Evolutionary conservation across 2,888 invertebrate species (phyloP).

Genomic region (Smittia sp.): DNA sequence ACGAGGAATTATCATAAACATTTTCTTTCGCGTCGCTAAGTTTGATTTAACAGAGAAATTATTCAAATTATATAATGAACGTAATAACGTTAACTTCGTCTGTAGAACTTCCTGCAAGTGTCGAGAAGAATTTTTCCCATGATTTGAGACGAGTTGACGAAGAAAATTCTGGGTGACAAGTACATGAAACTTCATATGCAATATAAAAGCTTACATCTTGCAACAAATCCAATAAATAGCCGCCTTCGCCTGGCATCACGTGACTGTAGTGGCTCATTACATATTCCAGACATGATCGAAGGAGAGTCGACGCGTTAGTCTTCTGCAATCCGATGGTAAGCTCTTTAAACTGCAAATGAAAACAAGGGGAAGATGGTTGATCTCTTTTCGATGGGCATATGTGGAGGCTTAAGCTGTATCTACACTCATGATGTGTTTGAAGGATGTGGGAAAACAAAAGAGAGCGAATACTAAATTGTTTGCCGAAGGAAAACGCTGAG

Average conservation of each 20-base stretch:
- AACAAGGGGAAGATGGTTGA: constrained; percentile 14
- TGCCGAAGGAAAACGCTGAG: neutral
- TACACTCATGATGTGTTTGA: neutral
- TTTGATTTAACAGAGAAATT: constrained; percentile 30
- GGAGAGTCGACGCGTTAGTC: constrained; percentile 52
- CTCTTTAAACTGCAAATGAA: constrained; percentile 47
- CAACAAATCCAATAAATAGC: constrained; percentile 51
- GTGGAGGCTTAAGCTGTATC: too few relatives aligned
- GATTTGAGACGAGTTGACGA: neutral
- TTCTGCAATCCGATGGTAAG: constrained; percentile 52
- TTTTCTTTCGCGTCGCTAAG: neutral
- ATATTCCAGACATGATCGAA: constrained; percentile 52
- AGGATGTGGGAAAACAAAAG: neutral
- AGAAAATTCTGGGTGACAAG: neutral
- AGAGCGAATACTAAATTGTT: neutral
- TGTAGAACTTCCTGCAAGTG: neutral
- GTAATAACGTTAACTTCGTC: neutral
- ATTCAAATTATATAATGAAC: constrained; percentile 22
- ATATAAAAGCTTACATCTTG: constrained; percentile 49
- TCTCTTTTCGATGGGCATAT: neutral
- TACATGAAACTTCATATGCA: neutral
- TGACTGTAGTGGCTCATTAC: constrained; percentile 48
- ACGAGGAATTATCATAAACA: constrained; percentile 31
- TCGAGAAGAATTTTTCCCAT: neutral
- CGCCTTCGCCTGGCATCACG: constrained; percentile 53